Evolutionary conservation across 2,797 vertebrate species (phyloP).

Genomic region (Phaenicophaeus curvirostris): DNA sequence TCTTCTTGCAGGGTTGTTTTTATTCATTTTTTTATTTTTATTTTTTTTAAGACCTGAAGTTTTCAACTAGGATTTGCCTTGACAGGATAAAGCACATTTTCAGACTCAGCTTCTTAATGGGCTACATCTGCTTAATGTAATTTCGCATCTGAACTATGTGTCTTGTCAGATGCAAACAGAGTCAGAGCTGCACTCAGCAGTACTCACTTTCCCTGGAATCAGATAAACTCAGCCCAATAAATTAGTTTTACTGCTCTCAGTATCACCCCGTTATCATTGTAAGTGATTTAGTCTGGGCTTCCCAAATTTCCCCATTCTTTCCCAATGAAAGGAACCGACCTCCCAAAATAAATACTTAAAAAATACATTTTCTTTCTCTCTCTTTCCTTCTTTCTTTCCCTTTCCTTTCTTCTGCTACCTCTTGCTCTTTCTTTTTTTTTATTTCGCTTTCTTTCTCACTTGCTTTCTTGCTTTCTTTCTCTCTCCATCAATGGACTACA

Average conservation of each 20-base stretch:
- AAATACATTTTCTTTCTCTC: not conserved
- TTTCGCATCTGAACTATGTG: slow-evolving; percentile 16
- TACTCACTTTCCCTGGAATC: slow-evolving; percentile 57
- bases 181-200: slow-evolving; percentile 22
- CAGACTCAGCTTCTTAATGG: slow-evolving; percentile 58
- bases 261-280: slow-evolving; percentile 46
- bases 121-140: slow-evolving; percentile 69
- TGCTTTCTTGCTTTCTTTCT: not conserved
- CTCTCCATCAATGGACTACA: not conserved
- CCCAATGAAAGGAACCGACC: not conserved
- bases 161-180: slow-evolving; percentile 35
- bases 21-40: not conserved
- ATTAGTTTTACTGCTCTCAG: slow-evolving; percentile 3
- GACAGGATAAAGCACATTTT: slow-evolving; percentile 55
- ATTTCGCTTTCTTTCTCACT: accelerated
- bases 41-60: not conserved
- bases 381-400: not conserved
- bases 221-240: slow-evolving; percentile 66
- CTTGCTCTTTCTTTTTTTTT: not conserved
- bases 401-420: not conserved
- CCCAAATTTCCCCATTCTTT: slow-evolving; percentile 4
- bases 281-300: slow-evolving; percentile 57
- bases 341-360: not conserved
- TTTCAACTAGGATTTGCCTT: slow-evolving; percentile 60
- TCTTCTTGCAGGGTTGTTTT: not conserved